Evolutionary conservation across 1,140 invertebrate species (phyloP).

Genomic region (Diorhabda carinulata): DNA sequence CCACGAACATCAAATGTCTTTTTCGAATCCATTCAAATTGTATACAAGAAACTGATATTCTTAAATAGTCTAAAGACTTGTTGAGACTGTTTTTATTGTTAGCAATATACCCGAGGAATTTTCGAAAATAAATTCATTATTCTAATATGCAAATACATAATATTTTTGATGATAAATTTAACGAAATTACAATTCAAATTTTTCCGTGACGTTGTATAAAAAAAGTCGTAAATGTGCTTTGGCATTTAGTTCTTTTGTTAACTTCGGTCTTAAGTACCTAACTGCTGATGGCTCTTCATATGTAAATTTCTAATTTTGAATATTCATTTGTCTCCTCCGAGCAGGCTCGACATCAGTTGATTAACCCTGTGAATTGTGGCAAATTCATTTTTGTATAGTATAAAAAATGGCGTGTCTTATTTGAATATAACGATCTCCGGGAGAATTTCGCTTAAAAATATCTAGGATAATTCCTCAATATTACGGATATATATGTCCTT

Average conservation of each 20-base stretch:
- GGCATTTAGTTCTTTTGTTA: slow-evolving; percentile 30
- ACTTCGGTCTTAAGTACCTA: slow-evolving; percentile 28
- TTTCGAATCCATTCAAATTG: no score
- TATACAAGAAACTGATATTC: no score
- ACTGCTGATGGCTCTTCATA: slow-evolving; percentile 34
- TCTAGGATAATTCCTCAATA: no score
- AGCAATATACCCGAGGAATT: no score
- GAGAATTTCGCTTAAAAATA: no score
- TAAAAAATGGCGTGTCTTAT: no score
- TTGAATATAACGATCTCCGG: no score
- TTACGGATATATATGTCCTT: no score
- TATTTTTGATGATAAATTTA: background rate
- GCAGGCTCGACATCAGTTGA: slow-evolving; percentile 21
- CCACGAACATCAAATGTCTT: no score
- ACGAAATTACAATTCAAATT: background rate
- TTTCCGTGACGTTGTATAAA: background rate
- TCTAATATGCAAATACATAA: background rate
- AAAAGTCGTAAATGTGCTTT: slow-evolving; percentile 22
- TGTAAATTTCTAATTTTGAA: slow-evolving; percentile 35
- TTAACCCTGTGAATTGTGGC: background rate
- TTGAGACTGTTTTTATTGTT: no score
- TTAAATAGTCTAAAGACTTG: no score
- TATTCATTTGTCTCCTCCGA: slow-evolving; percentile 34
- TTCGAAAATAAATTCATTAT: no score
- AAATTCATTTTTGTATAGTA: background rate